Conservation (phyloP, 1,140 invertebrate genomes). For the Piezodorus guildinii region DNA sequence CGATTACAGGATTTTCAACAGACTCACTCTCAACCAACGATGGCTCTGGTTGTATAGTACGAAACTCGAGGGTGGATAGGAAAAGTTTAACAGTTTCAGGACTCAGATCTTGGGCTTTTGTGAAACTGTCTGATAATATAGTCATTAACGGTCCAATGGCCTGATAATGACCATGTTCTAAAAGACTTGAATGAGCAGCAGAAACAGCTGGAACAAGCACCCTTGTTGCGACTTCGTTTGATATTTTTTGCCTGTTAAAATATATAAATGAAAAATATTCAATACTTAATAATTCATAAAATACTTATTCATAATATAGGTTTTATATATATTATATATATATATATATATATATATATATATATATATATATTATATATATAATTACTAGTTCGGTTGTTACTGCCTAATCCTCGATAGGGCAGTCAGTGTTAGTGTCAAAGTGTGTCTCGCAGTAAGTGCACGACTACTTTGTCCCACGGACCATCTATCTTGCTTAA, state of each 20-base stretch:
- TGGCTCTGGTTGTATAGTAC: constrained; percentile 34
- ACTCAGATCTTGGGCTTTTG: constrained; percentile 48
- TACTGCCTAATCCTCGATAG: too few relatives aligned
- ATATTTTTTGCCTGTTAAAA: constrained; percentile 46
- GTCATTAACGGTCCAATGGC: constrained; percentile 58
- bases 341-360: too few relatives aligned
- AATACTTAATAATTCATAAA: too few relatives aligned
- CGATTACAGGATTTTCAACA: constrained; percentile 59
- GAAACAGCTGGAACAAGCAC: constrained; percentile 64
- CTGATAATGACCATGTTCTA: constrained; percentile 43
- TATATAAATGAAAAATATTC: constrained; percentile 15
- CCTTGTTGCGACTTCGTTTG: constrained; percentile 52
- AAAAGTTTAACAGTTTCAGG: constrained; percentile 60
- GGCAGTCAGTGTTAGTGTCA: too few relatives aligned
- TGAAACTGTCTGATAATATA: constrained; percentile 58
- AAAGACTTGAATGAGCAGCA: constrained; percentile 47
- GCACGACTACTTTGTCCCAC: too few relatives aligned
- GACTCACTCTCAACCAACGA: constrained; percentile 32
- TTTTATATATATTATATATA: too few relatives aligned
- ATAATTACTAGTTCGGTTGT: too few relatives aligned
- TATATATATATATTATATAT: too few relatives aligned
- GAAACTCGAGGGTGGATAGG: constrained; percentile 59
- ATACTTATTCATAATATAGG: too few relatives aligned
- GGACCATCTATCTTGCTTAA: too few relatives aligned
- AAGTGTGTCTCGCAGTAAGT: too few relatives aligned